Evolutionary conservation across 2,113 vertebrate genomes (phyloP), one percentile per base, ranked within the genome.

Genomic region (Cyphomyrus plagiostoma): DNA sequence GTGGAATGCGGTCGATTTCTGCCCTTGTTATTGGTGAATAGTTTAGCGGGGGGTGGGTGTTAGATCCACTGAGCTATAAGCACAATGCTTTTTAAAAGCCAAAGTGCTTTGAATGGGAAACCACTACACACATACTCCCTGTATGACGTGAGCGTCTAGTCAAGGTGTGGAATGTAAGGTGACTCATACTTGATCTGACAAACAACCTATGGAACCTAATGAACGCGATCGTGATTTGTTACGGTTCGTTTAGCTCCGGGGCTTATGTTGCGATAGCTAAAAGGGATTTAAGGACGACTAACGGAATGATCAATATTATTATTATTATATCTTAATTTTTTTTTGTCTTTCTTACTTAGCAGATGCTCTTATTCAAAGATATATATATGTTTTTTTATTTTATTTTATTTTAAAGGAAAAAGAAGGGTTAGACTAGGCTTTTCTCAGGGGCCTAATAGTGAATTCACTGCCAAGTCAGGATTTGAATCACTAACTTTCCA

Each of bases 1-100:
- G 88, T 66, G 88, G 50, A 62, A 30, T 17, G 23, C 87, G 58
- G 62, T 87, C 89, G 90, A 87, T 85, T 88, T 88, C 80, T 84
- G 83, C 17, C 74, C 26, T 9, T 83, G 52, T 89, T 89, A 91
- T 77, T 82, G 82, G 62, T 30, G 19, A 39, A 84, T 46, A 42
- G 58, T 53, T 82, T 53, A 70, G 66, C 70, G 21, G 35, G 49
- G 49, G 53, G 82, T 9, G 45, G 82, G 62, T 70, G 45, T 53
- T 58, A 35, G 48, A 84, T 84, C 86, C 74, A 49, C 35, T 8
- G 35, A 45, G 88, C 52, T 84, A 35, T 84, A 88, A 88, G 85
- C 83, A 49, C 45, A 26, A 84, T 52, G 17, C n/a, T 45, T 77
- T 53, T 77, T 66, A 52, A 90, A 87, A 50, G 8, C 62, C 70